phyloP scores from a whole-genome alignment of 1,140 invertebrate genomes.

The Sitophilus oryzae region DNA sequence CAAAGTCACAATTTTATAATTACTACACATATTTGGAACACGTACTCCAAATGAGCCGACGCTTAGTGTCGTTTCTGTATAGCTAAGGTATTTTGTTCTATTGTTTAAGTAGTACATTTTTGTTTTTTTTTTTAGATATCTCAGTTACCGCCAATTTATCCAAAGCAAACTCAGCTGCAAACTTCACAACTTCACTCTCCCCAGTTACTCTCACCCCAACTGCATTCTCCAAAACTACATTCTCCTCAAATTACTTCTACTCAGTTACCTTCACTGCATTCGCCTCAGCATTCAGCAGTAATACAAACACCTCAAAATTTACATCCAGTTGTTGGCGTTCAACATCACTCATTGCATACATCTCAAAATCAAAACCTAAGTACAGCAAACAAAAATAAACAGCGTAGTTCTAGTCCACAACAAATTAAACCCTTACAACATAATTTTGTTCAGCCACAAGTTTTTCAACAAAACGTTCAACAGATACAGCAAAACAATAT shows the following conservation, averaged over 20 bases:
- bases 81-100: too few relatives aligned
- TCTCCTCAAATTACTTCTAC: slow-evolving; percentile 11
- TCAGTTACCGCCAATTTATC: slow-evolving; percentile 13
- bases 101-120: too few relatives aligned
- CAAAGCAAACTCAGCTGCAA: slow-evolving; percentile 5
- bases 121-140: slow-evolving; percentile 8
- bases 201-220: slow-evolving; percentile 11
- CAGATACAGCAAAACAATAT: slow-evolving; percentile 9
- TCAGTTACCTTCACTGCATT: slow-evolving; percentile 14
- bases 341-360: neutral
- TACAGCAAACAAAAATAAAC: slow-evolving; percentile 1
- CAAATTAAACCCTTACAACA: slow-evolving; percentile 9
- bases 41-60: too few relatives aligned
- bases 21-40: too few relatives aligned
- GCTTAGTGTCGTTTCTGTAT: too few relatives aligned
- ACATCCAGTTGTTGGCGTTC: neutral
- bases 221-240: slow-evolving; percentile 14
- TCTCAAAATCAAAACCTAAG: neutral
- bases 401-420: neutral
- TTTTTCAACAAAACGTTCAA: slow-evolving; percentile 7
- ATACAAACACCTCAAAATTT: neutral
- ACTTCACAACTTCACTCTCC: neutral
- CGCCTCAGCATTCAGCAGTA: neutral
- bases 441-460: neutral
- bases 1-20: too few relatives aligned